Base-by-base conservation (phyloP, 2,888 invertebrate genomes). In the Mesoligia furuncula region DNA sequence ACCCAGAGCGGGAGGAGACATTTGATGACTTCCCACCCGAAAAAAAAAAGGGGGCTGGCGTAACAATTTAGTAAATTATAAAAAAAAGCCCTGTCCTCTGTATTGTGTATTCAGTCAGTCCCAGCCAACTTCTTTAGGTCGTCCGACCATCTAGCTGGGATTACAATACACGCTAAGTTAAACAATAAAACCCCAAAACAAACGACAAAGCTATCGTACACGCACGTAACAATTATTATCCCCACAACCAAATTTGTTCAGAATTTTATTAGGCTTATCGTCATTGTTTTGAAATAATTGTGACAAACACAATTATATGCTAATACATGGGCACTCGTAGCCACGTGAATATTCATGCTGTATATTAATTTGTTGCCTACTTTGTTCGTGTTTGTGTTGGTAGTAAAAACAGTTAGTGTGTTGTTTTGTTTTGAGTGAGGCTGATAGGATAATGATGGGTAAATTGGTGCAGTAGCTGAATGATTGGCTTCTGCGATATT, bases 241-340 rank as follows among this genome's bases (percentile, higher is more conserved):
- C 57, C 39, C 42, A 36, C 17, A 36, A 15, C 62, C 31, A 59
- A 45, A 20, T 69, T 62, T 45, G 64, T 57, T 51, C 54, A 57
- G 59, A 77, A 77, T 77, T 71, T 77, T 70, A 85, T 81, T 51
- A 42, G 45, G 17, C 36, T 31, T 70, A 64, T 17, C 42, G 59
- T 48, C 73, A 80, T 86, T 87, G 88, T 89, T 85, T 86, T 73
- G 67, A 75, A 90, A 87, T 86, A 89, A 88, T 85, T 87, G 84
- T 85, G 85, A 86, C 89, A 83, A 80, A 81, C 71, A 80, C 86
- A 88, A 90, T 91, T 86, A 89, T 88, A 88, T 91, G 90, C 78
- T 84, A 91, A 91, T 89, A 64, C 73, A 71, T 62, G 81, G 79
- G 66, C 82, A 73, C 70, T 81, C 24, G 70, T 59, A 45, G 17